A percentile compares a stretch with the other conserved stretches of the same genome.
Evolutionary conservation across 2,113 vertebrate genomes (phyloP).

Genomic region (Mastomys natalensis): DNA sequence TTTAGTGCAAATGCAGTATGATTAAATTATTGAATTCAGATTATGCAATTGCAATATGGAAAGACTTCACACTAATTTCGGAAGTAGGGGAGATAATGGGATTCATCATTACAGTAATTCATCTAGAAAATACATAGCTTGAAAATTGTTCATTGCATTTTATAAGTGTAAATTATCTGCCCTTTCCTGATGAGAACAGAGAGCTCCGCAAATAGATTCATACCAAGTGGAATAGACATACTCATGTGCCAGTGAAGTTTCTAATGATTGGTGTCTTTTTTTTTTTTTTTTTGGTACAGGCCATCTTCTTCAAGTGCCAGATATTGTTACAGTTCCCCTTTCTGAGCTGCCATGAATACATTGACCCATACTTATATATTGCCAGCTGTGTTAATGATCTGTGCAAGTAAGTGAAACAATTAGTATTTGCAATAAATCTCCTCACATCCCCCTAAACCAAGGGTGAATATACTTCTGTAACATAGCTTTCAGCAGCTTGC

Average conservation of each 20-base stretch:
- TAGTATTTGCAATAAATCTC: not conserved
- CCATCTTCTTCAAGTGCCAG: conserved; percentile 97
- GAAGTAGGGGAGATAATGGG: not conserved
- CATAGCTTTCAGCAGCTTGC: not conserved
- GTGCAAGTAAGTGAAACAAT: conserved; percentile 93
- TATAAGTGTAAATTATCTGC: not conserved
- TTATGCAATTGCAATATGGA: not conserved
- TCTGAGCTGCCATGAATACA: conserved; percentile 97
- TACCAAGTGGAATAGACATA: not conserved
- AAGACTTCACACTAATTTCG: conserved; percentile 13
- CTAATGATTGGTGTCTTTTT: conserved; percentile 53
- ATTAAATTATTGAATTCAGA: not conserved
- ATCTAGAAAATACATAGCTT: conserved; percentile 13
- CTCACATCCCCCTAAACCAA: not conserved
- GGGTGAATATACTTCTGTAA: not conserved
- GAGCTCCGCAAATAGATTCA: not conserved
- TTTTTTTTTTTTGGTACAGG: conserved; percentile 85
- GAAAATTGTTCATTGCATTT: not conserved
- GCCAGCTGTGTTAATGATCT: conserved; percentile 98
- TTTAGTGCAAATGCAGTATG: not conserved
- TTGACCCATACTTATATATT: conserved; percentile 97
- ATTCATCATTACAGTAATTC: not conserved
- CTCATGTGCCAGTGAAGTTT: fast-evolving
- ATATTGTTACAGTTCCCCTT: conserved; percentile 97
- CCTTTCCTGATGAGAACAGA: conserved; percentile 15